Base-by-base conservation (phyloP, 2,797 vertebrate species). In the Serranus cabrilla region DNA sequence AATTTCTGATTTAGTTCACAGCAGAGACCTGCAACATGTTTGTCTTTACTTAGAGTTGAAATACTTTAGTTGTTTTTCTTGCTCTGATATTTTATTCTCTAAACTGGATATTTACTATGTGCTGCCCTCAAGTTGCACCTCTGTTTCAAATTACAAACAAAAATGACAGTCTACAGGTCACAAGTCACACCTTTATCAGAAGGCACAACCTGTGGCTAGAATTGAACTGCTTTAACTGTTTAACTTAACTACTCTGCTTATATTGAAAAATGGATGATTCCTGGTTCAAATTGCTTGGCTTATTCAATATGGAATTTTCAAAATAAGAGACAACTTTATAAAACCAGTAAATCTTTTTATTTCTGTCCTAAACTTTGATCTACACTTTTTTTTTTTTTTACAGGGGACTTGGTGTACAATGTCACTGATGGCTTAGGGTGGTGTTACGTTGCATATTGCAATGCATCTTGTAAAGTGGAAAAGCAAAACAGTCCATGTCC, bases 351-450 rank as follows among this genome's bases (percentile, higher is more conserved):
- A 20, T 18, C 1, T 34, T 61, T 16, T 1, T 37, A 51, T 59
- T 71, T 7, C 10, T 55, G 3, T 4, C 13, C 3, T 51, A 43
- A 80, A 47, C 13, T 11, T 54, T 31, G 10, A 8, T 62, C 9
- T 71, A 11, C 4, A 52, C 7, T 62, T 14, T 84, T 6, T 40
- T 84, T 6, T 40, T 27, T 71, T 55, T 74, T 49, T 18, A 77
- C 80, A 97, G 96, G 96, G 3, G 85, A 94, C 0, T 0, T 92
- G 0, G 84, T 98, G 60, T 98, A 97, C 34, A 92, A 91, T 39
- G 74, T 47, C 17, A 76, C 78, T 1, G 96, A 98, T 88, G 88
- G 84, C 0, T 85, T 86, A 0, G 96, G 94, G 0, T 96, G 95
- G 90, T 88, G 87, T 25, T 96, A 81, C 55, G 81, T 64, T 27